Conservation (phyloP, 2,888 invertebrate species). For the Parnassius glacialis region DNA sequence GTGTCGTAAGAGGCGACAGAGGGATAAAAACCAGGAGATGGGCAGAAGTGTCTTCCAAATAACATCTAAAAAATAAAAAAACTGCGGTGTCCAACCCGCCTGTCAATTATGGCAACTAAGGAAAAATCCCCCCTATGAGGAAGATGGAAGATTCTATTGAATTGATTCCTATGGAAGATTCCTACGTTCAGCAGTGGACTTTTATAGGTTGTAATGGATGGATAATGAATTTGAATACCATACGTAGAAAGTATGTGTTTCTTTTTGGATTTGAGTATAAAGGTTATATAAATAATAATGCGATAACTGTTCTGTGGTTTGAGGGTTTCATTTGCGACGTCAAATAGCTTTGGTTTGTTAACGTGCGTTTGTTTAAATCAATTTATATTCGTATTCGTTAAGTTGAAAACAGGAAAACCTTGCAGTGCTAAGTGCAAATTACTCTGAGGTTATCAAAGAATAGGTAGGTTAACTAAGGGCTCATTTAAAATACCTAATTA, state of each 20-base stretch:
- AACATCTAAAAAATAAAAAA: no score
- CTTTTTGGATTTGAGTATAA: not conserved
- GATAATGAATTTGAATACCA: no score
- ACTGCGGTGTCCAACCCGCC: no score
- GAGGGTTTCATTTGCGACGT: not conserved
- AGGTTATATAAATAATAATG: not conserved
- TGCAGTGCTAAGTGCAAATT: slow-evolving; percentile 5
- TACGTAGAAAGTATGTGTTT: not conserved
- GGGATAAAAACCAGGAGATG: no score
- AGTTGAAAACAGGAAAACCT: slow-evolving; percentile 27
- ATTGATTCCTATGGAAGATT: no score
- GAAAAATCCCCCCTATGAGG: no score
- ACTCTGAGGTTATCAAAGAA: slow-evolving; percentile 18
- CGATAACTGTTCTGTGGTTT: not conserved
- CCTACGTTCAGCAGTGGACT: no score
- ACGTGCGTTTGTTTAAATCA: slow-evolving; percentile 1
- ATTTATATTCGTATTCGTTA: slow-evolving; percentile 16
- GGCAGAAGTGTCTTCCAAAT: no score
- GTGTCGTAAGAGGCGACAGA: no score
- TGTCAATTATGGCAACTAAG: no score
- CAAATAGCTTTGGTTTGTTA: not conserved
- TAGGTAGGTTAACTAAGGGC: slow-evolving; percentile 5
- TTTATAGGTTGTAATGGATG: no score
- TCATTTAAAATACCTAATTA: slow-evolving; percentile 13
- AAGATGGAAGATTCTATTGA: no score